Conservation (phyloP, 2,797 vertebrate species). For the Hapalemur alaotrensis region DNA sequence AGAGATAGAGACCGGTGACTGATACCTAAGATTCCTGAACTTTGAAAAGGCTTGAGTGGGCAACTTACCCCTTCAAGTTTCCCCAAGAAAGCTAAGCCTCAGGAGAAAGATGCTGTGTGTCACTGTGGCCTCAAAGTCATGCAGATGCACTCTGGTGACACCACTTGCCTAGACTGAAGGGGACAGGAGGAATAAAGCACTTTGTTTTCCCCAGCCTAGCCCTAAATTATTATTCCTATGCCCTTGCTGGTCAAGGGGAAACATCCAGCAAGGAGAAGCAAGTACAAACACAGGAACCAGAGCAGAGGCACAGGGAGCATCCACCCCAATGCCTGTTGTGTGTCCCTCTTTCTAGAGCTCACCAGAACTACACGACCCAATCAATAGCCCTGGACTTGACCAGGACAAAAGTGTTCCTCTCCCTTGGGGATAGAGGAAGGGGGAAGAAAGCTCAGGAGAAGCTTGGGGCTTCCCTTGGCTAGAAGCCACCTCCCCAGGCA, state of each 20-base stretch:
- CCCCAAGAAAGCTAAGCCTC: background rate
- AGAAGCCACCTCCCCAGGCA: background rate
- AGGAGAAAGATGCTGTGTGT: accelerated
- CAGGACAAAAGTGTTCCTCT: background rate
- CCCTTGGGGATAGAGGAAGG: background rate
- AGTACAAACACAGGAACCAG: background rate
- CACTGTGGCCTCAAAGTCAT: background rate
- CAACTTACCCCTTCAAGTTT: background rate
- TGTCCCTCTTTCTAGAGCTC: background rate
- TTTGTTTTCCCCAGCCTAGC: background rate
- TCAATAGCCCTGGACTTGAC: background rate
- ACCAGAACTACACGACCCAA: background rate
- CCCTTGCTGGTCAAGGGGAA: too few species aligned
- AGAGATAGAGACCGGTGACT: background rate
- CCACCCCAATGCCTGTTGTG: accelerated
- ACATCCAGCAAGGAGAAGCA: background rate
- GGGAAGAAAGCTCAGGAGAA: background rate
- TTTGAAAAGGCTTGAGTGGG: background rate
- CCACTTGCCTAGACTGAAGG: background rate
- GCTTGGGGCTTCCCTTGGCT: accelerated
- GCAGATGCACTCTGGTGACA: background rate
- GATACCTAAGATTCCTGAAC: background rate
- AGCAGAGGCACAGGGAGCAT: accelerated
- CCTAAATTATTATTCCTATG: background rate
- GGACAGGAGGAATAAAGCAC: background rate